Evolutionary conservation across 2,888 invertebrate genomes (phyloP), one percentile per base, ranked within the genome.

Genomic region (Pemphredon lugubris): DNA sequence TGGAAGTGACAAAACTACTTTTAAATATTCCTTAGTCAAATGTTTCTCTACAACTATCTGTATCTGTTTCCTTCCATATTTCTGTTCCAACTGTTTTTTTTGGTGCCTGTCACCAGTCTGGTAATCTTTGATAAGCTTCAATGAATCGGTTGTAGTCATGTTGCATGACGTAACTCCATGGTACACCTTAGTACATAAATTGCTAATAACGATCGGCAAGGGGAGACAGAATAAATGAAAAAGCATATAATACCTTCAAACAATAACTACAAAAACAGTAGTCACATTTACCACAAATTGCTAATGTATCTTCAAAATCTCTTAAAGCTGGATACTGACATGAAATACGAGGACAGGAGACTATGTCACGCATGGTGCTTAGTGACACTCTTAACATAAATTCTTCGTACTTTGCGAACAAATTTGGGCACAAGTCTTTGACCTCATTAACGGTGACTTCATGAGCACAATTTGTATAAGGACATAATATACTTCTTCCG

Each of bases 241-340:
- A 2, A 18, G 34, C n/a, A 16, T 2, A 9, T 39, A 3, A 20
- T 75, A 87, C 87, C 83, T 87, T 86, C 23, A 57, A 69, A 45
- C 87, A 87, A 48, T 68, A 84, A 45, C 54, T 39, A 55, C 87
- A 87, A 65, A 87, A 87, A 47, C 73, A 73, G 44, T 86, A 83
- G 2, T 74, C 51, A 47, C 86, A 87, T 9, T 47, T 61, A 0
- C 63, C 51, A 42, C 86, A 87, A 39, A 60, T 76, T 0, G 82
- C 83, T 7, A 85, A 74, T 13, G 58, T 71, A 7, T 83, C 83
- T 2, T 77, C 77, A 0, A n/a, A 14, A n/a, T 79, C 70, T 7
- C 55, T 70, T 11, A 76, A 53, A 5, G 82, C 79, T 3, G 84
- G 79, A 73, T 65, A 76, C 47, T 81, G 80, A 26, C 87, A 87